Percentiles rank a stretch among this genome's conserved stretches.
Conservation (phyloP, 2,888 invertebrate genomes). For the Cerceris ruficornis region DNA sequence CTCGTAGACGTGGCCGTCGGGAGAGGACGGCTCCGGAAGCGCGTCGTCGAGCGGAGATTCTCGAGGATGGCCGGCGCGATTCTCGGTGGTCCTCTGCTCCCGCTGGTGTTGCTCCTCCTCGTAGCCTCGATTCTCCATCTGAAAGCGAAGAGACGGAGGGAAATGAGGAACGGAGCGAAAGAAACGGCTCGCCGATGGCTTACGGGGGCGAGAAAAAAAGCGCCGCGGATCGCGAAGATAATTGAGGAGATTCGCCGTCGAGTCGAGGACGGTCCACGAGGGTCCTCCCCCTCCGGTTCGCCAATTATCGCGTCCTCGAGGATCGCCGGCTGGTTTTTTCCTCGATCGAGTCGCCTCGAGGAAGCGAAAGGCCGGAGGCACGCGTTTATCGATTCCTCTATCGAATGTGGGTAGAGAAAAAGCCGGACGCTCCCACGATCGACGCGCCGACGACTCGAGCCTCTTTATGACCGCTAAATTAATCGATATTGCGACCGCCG, state of each 20-base stretch:
- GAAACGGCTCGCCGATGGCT: conserved; percentile 6
- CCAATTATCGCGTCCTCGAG: conserved; percentile 54
- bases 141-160: conserved; percentile 40
- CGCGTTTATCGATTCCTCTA: conserved; percentile 31
- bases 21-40: background rate
- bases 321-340: conserved; percentile 35
- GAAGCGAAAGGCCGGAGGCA: conserved; percentile 6
- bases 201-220: conserved; percentile 7
- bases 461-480: conserved; percentile 26
- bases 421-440: conserved; percentile 40
- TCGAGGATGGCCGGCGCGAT: background rate
- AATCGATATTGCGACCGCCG: conserved; percentile 10
- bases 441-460: conserved; percentile 13
- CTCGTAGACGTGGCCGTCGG: conserved; percentile 76
- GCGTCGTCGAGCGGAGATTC: background rate
- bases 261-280: conserved; percentile 24
- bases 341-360: background rate
- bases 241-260: conserved; percentile 34
- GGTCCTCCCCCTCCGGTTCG: conserved; percentile 31
- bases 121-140: conserved; percentile 80
- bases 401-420: conserved; percentile 46
- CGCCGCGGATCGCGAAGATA: background rate
- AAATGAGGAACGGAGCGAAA: background rate
- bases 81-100: conserved; percentile 22
- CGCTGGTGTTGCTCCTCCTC: conserved; percentile 71